Conservation (phyloP, 2,888 invertebrate species). For the Aricia artaxerxes region DNA sequence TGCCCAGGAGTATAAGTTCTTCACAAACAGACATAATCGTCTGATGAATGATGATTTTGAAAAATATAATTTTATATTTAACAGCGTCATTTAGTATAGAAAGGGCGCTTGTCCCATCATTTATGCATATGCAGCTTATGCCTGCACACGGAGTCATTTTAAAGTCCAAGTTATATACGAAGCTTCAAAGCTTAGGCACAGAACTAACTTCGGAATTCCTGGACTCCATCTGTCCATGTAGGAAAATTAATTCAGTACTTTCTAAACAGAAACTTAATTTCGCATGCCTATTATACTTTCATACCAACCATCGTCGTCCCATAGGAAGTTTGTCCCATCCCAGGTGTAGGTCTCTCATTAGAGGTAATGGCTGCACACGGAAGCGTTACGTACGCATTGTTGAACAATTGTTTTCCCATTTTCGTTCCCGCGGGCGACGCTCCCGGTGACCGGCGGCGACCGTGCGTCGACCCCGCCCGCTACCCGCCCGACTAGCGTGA, state of each 20-base stretch:
- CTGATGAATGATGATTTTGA: too few species aligned
- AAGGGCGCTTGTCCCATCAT: background rate
- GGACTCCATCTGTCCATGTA: too few species aligned
- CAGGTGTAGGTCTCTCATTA: conserved; percentile 36
- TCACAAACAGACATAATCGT: too few species aligned
- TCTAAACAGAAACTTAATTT: too few species aligned
- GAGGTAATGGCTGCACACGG: conserved; percentile 45
- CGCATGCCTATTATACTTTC: too few species aligned
- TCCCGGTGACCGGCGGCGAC: conserved; percentile 57
- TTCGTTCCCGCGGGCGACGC: conserved; percentile 55
- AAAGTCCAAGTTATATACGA: too few species aligned
- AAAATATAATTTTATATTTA: background rate
- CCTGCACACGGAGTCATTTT: too few species aligned
- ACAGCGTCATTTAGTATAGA: background rate
- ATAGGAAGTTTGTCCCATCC: background rate
- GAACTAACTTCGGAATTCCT: too few species aligned
- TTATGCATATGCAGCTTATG: too few species aligned
- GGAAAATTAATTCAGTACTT: too few species aligned
- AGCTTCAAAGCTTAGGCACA: too few species aligned
- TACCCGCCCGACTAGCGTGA: conserved; percentile 45
- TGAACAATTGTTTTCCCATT: conserved; percentile 66
- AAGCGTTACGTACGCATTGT: conserved; percentile 58
- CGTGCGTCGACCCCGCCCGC: conserved; percentile 60
- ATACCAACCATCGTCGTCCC: too few species aligned
- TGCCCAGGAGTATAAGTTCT: background rate